Conservation (phyloP, 1,140 invertebrate genomes). For the Drosophila navojoa region DNA sequence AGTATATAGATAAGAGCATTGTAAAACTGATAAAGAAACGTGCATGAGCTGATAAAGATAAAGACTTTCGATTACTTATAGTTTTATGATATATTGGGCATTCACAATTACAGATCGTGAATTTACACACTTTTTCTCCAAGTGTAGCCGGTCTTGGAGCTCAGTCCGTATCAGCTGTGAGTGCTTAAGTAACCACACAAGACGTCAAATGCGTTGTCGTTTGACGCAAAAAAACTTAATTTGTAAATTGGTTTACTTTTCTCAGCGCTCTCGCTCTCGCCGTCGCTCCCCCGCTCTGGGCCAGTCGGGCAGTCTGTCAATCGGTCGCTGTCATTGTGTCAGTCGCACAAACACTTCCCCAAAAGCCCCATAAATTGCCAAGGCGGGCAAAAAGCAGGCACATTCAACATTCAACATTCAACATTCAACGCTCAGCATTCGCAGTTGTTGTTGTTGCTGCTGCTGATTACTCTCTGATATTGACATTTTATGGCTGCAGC, state of each 20-base stretch:
- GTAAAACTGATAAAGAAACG: background rate
- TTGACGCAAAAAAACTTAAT: constrained; percentile 54
- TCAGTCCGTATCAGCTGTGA: background rate
- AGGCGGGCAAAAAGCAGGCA: constrained; percentile 47
- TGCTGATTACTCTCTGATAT: constrained; percentile 72
- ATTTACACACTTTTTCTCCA: background rate
- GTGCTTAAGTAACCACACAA: constrained; percentile 9
- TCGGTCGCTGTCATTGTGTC: constrained; percentile 50
- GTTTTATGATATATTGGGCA: too few species aligned
- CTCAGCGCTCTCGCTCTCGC: background rate
- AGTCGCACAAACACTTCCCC: constrained; percentile 33
- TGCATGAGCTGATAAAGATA: background rate
- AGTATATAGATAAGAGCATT: background rate
- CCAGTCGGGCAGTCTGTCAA: constrained; percentile 39
- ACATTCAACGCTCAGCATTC: constrained; percentile 21
- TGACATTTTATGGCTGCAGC: constrained; percentile 65
- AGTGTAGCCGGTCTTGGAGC: background rate
- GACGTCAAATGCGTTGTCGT: constrained; percentile 46
- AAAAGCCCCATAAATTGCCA: constrained; percentile 41
- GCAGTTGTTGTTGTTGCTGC: constrained; percentile 10
- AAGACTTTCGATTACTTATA: too few species aligned
- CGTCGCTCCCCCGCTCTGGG: constrained; percentile 14
- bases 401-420: constrained; percentile 38
- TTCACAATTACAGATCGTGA: too few species aligned
- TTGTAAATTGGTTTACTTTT: constrained; percentile 73